Evolutionary conservation across 2,113 vertebrate genomes (phyloP).

Genomic region (Coregonus clupeaformis): DNA sequence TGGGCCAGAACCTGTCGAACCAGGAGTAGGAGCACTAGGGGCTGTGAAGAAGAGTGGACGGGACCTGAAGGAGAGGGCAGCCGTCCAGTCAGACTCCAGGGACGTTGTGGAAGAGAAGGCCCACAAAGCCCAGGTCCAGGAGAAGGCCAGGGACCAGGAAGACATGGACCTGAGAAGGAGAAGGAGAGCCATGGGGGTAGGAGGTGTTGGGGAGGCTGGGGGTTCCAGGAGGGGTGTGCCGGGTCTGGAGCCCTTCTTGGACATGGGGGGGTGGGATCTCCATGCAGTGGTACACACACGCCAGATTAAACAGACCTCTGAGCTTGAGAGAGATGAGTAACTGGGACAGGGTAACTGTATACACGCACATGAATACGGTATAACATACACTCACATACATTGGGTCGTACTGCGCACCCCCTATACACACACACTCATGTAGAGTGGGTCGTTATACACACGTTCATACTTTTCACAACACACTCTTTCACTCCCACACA

Average conservation of each 20-base stretch:
- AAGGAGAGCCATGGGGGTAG: constrained; percentile 56
- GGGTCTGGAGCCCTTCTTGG: constrained; percentile 78
- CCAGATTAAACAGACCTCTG: constrained; percentile 77
- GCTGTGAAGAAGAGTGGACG: constrained; percentile 72
- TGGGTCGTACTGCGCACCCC: not conserved
- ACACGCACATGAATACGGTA: too few relatives aligned
- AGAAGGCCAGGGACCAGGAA: constrained; percentile 60
- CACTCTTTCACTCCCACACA: not conserved
- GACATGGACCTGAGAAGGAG: constrained; percentile 72
- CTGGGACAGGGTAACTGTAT: not conserved
- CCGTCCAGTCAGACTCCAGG: constrained; percentile 50
- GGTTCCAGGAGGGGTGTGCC: constrained; percentile 61
- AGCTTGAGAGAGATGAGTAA: constrained; percentile 44
- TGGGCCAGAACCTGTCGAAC: constrained; percentile 25
- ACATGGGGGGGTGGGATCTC: constrained; percentile 69
- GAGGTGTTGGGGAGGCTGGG: constrained; percentile 27
- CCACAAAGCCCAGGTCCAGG: constrained; percentile 31
- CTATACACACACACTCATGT: not conserved
- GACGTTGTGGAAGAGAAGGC: constrained; percentile 46
- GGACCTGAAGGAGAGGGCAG: constrained; percentile 74
- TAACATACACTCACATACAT: too few relatives aligned
- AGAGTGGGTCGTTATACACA: not conserved
- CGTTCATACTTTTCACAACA: not conserved
- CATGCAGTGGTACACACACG: constrained; percentile 80
- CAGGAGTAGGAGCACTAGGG: constrained; percentile 44